Percentiles rank a stretch among this genome's conserved stretches.
Evolutionary conservation across 2,113 vertebrate species (phyloP).

Genomic region (Pedionomus torquatus): DNA sequence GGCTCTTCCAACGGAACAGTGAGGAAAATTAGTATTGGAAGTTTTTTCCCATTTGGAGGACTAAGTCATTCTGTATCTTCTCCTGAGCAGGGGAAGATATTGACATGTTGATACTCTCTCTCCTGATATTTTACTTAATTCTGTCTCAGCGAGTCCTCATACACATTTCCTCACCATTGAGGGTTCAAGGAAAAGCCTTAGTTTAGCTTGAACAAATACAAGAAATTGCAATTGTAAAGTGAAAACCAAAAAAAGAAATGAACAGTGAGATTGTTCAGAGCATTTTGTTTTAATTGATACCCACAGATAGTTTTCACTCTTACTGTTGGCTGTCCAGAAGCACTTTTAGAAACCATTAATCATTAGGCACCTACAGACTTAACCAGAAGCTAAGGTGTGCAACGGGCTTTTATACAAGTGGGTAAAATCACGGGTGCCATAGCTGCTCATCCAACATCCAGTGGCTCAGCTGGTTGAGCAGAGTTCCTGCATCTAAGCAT

Average conservation of each 20-base stretch:
- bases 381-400: not conserved
- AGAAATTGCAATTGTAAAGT: not conserved
- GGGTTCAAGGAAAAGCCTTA: not conserved
- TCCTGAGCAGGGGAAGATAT: not conserved
- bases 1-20: not conserved
- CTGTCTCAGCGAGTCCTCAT: not conserved
- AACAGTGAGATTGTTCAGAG: not conserved
- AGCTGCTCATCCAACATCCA: not conserved
- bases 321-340: not conserved
- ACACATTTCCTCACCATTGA: not conserved
- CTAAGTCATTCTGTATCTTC: not conserved
- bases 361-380: not conserved
- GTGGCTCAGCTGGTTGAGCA: not conserved
- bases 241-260: not conserved
- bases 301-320: not conserved
- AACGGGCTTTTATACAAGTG: not conserved
- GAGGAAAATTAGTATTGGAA: not conserved
- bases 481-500: not conserved
- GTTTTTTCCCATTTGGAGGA: not conserved
- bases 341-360: not conserved
- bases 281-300: not conserved
- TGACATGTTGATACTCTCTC: not conserved
- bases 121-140: not conserved
- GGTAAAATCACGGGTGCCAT: not conserved
- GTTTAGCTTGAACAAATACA: not conserved